These are phyloP conservation scores for Drosophila anomalata DNA, from an alignment of 2,888 invertebrate genomes.

Conservation along the genomic window DNA sequence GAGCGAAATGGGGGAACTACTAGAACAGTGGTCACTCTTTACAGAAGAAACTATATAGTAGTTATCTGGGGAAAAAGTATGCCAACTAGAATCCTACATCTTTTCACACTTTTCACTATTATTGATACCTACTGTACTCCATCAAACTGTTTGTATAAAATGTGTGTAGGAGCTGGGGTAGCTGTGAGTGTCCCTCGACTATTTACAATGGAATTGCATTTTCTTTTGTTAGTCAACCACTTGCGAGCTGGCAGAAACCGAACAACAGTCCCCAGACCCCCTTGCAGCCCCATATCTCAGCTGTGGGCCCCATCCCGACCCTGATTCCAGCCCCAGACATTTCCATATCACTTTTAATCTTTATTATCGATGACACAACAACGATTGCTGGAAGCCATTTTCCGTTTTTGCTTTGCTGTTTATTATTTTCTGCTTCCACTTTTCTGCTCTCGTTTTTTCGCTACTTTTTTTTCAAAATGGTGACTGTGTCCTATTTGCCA, in stretches of 20 bases:
- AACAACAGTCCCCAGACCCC: conserved; percentile 31
- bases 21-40: conserved; percentile 31
- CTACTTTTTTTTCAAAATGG: conserved; percentile 64
- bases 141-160: conserved; percentile 16
- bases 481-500: conserved; percentile 32
- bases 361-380: conserved; percentile 77
- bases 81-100: neutral
- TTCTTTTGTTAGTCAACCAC: conserved; percentile 61
- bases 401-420: conserved; percentile 18
- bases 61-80: neutral
- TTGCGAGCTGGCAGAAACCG: conserved; percentile 38
- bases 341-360: conserved; percentile 51
- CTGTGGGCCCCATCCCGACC: neutral
- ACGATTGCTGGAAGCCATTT: conserved; percentile 65
- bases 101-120: neutral
- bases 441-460: conserved; percentile 4
- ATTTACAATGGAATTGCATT: conserved; percentile 78
- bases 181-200: conserved; percentile 59
- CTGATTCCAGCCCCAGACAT: conserved; percentile 3
- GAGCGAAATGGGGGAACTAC: conserved; percentile 30
- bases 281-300: neutral
- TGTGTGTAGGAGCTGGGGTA: conserved; percentile 5
- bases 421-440: conserved; percentile 7
- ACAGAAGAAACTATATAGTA: neutral
- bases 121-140: conserved; percentile 17